These are phyloP conservation scores for Drosophila teissieri DNA, from an alignment of 1,140 invertebrate species.

Conservation along the genomic window DNA sequence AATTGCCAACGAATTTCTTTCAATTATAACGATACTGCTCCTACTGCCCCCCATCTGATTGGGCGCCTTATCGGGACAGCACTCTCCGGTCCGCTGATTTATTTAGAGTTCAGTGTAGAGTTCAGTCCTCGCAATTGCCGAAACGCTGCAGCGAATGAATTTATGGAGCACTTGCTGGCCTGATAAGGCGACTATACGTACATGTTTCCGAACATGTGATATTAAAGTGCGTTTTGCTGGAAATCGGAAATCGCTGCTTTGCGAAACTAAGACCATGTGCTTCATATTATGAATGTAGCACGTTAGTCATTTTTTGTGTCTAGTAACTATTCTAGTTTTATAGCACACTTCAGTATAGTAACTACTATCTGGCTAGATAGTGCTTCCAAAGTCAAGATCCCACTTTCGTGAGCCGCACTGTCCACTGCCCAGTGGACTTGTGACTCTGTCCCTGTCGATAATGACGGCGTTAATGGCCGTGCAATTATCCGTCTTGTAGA, in stretches of 20 bases:
- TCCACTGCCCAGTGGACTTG: conserved; percentile 1
- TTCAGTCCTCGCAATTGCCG: conserved; percentile 29
- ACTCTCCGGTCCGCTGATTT: conserved; percentile 31
- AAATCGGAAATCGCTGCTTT: background rate
- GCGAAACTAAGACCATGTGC: background rate
- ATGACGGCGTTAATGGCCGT: conserved; percentile 56
- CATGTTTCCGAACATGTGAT: conserved; percentile 11
- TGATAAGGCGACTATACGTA: conserved; percentile 14
- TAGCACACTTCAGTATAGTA: too few species aligned
- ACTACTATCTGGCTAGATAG: too few species aligned
- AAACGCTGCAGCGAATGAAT: conserved; percentile 20
- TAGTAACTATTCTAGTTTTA: too few species aligned
- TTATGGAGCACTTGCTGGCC: conserved; percentile 18
- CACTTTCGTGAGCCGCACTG: background rate
- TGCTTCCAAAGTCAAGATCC: background rate
- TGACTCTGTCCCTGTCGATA: conserved; percentile 40
- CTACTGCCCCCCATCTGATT: conserved; percentile 9
- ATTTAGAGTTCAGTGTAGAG: conserved; percentile 27
- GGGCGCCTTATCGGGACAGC: conserved; percentile 28
- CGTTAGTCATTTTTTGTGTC: too few species aligned
- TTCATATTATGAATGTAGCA: too few species aligned
- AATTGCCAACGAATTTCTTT: conserved; percentile 2
- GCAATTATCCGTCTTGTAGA: conserved; percentile 30
- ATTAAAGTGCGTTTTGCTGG: conserved; percentile 16
- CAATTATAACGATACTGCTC: background rate